Percentiles rank a stretch among this genome's conserved stretches.
phyloP scores from a whole-genome alignment of 1,140 invertebrate genomes.

The Melipona quadrifasciata region DNA sequence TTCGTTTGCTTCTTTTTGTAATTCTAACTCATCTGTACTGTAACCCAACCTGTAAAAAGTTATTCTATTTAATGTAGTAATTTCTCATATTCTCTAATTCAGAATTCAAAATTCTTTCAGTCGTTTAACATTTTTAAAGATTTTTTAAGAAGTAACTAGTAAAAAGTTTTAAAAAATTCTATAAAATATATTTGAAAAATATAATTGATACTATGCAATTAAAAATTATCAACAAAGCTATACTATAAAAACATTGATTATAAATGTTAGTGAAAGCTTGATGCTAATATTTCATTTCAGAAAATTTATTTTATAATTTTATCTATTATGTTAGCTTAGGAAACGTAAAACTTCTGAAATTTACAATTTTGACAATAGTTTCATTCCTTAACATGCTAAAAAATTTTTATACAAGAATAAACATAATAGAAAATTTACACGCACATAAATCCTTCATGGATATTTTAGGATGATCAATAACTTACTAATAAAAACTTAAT shows the following conservation, averaged over 20 bases:
- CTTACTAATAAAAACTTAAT: neutral
- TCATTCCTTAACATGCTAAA: neutral
- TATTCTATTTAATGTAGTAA: neutral
- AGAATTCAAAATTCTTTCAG: neutral
- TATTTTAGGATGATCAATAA: neutral
- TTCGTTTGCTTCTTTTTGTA: conserved; percentile 64
- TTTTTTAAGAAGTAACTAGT: neutral
- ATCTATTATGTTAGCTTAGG: neutral
- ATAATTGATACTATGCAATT: neutral
- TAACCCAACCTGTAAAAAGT: conserved; percentile 65
- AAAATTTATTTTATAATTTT: neutral
- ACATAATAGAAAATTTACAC: neutral
- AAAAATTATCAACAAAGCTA: neutral
- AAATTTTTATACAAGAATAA: neutral
- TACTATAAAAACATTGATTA: neutral
- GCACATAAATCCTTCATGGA: neutral
- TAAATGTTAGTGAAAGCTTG: neutral
- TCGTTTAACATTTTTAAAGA: neutral
- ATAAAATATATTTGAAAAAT: neutral
- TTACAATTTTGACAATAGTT: neutral
- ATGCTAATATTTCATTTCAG: neutral
- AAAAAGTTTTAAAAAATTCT: neutral
- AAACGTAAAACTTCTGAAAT: neutral
- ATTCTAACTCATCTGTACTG: conserved; percentile 70
- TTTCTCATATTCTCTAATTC: neutral